These are phyloP conservation scores for Orchestes rusci DNA, from an alignment of 2,888 invertebrate genomes.

Conservation along the genomic window DNA sequence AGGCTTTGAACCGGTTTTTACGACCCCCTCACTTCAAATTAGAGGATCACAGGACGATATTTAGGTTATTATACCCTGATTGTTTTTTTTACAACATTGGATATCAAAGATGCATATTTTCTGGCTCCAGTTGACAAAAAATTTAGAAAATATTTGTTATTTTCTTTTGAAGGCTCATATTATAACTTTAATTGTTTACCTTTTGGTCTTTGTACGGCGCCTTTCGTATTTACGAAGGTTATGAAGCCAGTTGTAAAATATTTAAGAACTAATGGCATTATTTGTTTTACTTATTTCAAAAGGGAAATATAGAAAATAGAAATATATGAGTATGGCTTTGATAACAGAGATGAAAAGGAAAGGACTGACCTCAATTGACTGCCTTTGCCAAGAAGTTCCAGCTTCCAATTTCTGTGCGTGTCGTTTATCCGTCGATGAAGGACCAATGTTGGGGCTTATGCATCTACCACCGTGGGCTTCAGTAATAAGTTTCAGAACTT, in stretches of 20 bases:
- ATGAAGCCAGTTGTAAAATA: conserved; percentile 3
- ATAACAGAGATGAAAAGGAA: too few species aligned
- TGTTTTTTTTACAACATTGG: conserved; percentile 6
- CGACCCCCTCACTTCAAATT: conserved; percentile 3
- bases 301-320: too few species aligned
- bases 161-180: not conserved
- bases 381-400: too few species aligned
- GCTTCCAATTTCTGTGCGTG: too few species aligned
- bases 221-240: conserved; percentile 6
- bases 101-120: conserved; percentile 8
- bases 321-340: too few species aligned
- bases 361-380: too few species aligned
- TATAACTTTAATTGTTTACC: conserved; percentile 8
- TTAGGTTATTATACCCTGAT: not conserved
- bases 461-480: too few species aligned
- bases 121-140: conserved; percentile 1
- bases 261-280: too few species aligned
- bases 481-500: too few species aligned
- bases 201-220: conserved; percentile 5
- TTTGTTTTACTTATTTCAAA: too few species aligned
- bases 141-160: conserved; percentile 8
- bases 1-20: not conserved
- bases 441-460: too few species aligned
- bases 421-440: too few species aligned
- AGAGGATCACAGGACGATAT: conserved; percentile 5